Percentiles rank a stretch among this genome's conserved stretches.
These are phyloP conservation scores for Peucedramus taeniatus DNA, from an alignment of 2,113 vertebrate species.

Conservation along the genomic window DNA sequence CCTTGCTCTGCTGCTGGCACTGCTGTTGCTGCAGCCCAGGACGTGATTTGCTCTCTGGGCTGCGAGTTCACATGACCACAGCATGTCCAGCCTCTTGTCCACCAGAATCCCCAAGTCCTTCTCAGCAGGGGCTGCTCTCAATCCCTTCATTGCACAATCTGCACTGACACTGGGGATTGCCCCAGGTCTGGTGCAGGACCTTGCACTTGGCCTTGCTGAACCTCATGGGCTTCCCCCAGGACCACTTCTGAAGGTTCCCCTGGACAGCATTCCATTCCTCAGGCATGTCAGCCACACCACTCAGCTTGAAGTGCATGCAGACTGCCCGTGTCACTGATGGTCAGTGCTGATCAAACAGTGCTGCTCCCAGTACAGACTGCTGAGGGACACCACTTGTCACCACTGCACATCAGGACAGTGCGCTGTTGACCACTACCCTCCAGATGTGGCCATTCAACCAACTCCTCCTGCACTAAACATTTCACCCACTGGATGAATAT, in stretches of 20 bases:
- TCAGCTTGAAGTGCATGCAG: background rate
- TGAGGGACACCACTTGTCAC: background rate
- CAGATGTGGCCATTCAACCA: background rate
- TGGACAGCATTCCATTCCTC: background rate
- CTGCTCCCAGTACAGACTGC: background rate
- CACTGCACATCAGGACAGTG: background rate
- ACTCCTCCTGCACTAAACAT: background rate
- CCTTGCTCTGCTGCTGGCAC: accelerated
- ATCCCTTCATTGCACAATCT: background rate
- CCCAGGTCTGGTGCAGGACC: accelerated
- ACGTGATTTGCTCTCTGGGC: background rate
- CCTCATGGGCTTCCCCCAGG: background rate
- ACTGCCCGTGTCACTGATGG: background rate
- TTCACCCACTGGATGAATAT: background rate
- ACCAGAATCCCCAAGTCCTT: background rate
- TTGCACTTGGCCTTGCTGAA: background rate
- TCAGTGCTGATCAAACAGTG: background rate
- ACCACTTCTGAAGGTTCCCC: background rate
- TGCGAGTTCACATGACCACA: background rate
- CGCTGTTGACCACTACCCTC: background rate
- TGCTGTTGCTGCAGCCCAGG: background rate
- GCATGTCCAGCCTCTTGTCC: accelerated
- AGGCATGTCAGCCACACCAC: background rate
- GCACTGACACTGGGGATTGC: background rate
- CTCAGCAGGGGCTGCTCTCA: background rate